Conservation (phyloP, 64 coral and sea anemone genomes). For the Stichodactyla mertensii region DNA sequence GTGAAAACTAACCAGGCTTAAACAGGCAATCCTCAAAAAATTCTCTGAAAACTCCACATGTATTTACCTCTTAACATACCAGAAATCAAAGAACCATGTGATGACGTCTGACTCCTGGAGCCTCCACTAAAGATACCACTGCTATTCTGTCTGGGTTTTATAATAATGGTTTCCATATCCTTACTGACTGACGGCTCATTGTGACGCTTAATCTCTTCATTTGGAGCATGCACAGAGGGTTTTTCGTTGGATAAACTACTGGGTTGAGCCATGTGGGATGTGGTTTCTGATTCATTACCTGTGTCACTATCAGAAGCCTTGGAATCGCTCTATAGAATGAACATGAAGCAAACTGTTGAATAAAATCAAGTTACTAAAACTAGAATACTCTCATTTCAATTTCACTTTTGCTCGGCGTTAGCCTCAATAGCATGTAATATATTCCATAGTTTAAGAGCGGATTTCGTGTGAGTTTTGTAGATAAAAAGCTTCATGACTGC, state of each 20-base stretch:
- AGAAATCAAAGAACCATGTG: constrained; percentile 39
- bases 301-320: neutral
- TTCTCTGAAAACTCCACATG: neutral
- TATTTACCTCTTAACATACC: constrained; percentile 26
- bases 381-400: no score
- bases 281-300: neutral
- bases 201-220: neutral
- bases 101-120: neutral
- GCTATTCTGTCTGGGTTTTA: neutral
- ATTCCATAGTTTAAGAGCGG: no score
- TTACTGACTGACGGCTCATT: neutral
- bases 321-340: neutral
- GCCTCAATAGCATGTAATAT: no score
- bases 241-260: neutral
- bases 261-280: neutral
- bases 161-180: constrained; percentile 26
- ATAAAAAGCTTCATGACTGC: no score
- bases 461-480: no score
- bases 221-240: neutral
- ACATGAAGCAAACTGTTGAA: neutral
- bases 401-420: no score
- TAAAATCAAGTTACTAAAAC: no score
- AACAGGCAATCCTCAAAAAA: no score
- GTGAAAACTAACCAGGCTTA: no score
- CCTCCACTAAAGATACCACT: constrained; percentile 32